A percentile compares a stretch with the other conserved stretches of the same genome.
Conservation (phyloP, 2,797 vertebrate species). For the Syndactyla subalaris region DNA sequence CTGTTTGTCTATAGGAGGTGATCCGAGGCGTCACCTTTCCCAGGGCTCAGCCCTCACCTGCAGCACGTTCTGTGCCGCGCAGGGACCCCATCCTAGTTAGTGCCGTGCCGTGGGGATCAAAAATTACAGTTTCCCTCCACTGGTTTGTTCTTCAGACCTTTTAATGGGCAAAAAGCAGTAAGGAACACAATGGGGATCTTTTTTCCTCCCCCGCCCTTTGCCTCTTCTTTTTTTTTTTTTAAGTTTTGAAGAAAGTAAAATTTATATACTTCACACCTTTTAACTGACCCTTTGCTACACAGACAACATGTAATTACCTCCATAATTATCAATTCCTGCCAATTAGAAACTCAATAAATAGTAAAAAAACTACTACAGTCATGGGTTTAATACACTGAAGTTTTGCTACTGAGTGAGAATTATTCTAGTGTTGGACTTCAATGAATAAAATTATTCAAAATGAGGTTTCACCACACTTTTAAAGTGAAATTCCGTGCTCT, state of each 20-base stretch:
- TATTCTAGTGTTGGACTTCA: neutral
- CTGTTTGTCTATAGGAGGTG: constrained; percentile 61
- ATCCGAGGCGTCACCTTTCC: constrained; percentile 60
- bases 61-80: neutral
- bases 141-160: constrained; percentile 47
- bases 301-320: neutral
- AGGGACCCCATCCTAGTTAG: constrained; percentile 48
- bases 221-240: neutral
- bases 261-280: neutral
- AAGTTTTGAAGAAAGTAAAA: neutral
- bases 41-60: constrained; percentile 52
- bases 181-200: neutral
- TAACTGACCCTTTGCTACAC: neutral
- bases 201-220: fast-evolving
- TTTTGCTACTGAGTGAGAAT: neutral
- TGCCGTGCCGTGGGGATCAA: constrained; percentile 12
- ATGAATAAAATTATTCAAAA: neutral
- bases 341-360: neutral
- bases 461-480: neutral
- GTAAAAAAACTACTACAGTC: neutral
- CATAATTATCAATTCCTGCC: neutral
- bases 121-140: constrained; percentile 22
- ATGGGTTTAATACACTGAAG: neutral
- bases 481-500: neutral
- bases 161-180: constrained; percentile 11